A percentile compares a stretch with the other conserved stretches of the same genome.
phyloP scores from a whole-genome alignment of 2,797 vertebrate species.

The Adrianichthys oophorus region DNA sequence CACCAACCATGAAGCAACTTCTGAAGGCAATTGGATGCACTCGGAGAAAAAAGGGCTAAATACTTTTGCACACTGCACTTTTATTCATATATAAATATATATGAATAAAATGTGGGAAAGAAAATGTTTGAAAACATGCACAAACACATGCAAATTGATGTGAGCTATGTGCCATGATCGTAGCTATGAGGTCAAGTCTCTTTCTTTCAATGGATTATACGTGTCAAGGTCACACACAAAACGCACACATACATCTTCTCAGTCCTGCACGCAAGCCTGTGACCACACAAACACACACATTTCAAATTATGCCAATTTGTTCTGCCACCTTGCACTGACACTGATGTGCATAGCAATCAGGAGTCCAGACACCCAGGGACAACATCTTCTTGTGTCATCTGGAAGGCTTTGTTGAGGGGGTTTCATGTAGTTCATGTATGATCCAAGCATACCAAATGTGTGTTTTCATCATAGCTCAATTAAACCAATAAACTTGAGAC shows the following conservation, averaged over 20 bases:
- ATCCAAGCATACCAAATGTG: slow-evolving; percentile 37
- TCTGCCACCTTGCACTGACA: slow-evolving; percentile 63
- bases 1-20: too few relatives aligned
- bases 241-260: slow-evolving; percentile 10
- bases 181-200: slow-evolving; percentile 55
- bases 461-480: slow-evolving; percentile 30
- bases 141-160: slow-evolving; percentile 42
- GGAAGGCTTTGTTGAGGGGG: slow-evolving; percentile 44
- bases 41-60: too few relatives aligned
- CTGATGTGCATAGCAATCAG: slow-evolving; percentile 67
- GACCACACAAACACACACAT: slow-evolving; percentile 21
- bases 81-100: too few relatives aligned
- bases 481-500: slow-evolving; percentile 27
- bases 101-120: too few relatives aligned
- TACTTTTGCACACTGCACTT: too few relatives aligned
- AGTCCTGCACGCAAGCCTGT: slow-evolving; percentile 2
- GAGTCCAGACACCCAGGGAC: slow-evolving; percentile 51
- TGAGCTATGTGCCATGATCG: slow-evolving; percentile 49
- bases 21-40: too few relatives aligned
- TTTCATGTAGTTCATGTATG: slow-evolving; percentile 44
- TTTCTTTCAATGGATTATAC: slow-evolving; percentile 60
- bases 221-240: slow-evolving; percentile 53
- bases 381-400: slow-evolving; percentile 42
- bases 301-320: slow-evolving; percentile 66
- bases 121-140: not conserved